Conservation (phyloP, 2,113 vertebrate genomes). For the Zosterops pallidus region DNA sequence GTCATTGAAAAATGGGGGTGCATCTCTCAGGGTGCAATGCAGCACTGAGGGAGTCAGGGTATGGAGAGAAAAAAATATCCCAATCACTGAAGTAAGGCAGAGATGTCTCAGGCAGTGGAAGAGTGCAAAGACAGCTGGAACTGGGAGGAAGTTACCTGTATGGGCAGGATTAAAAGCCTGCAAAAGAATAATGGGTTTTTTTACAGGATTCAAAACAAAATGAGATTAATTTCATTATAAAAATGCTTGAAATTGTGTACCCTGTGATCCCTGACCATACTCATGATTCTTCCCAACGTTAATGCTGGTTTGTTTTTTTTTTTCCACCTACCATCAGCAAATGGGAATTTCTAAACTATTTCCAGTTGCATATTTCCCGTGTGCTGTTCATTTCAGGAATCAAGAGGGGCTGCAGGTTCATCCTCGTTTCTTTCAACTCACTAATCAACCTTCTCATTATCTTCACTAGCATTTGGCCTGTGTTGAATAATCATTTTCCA, state of each 20-base stretch:
- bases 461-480: neutral
- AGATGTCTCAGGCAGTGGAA: neutral
- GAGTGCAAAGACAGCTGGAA: neutral
- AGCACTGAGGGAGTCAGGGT: neutral
- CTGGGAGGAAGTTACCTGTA: neutral
- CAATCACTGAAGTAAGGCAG: neutral
- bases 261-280: neutral
- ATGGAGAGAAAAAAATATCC: neutral
- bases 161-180: neutral
- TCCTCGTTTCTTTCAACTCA: neutral
- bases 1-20: neutral
- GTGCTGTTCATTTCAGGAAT: neutral
- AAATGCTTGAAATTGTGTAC: neutral
- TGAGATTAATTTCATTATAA: neutral
- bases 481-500: neutral
- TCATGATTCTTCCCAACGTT: neutral
- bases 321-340: neutral
- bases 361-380: neutral
- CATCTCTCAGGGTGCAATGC: neutral
- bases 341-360: neutral
- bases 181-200: neutral
- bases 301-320: neutral
- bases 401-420: neutral
- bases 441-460: slow-evolving; percentile 3
- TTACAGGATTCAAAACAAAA: neutral